Percentiles rank a stretch among this genome's conserved stretches.
Conservation (phyloP, 53 echinoderm and acorn worm species). For the Hippasteria phrygiana region DNA sequence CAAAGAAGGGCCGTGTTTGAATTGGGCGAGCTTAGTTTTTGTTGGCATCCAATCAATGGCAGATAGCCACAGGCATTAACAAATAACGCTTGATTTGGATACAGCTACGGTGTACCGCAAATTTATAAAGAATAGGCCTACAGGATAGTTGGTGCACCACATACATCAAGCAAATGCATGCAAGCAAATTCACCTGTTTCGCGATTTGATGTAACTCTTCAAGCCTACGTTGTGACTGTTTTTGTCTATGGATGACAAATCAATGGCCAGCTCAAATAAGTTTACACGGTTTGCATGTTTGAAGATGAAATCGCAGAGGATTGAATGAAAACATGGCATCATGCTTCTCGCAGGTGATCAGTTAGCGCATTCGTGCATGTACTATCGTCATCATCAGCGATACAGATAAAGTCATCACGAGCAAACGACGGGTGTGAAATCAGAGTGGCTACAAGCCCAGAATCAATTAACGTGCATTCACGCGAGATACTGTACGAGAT, state of each 20-base stretch:
- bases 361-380: conserved; percentile 1
- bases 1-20: too few species aligned
- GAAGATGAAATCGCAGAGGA: not conserved
- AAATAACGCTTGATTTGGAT: too few species aligned
- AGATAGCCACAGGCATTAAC: too few species aligned
- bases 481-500: conserved; percentile 41
- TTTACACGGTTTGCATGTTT: not conserved
- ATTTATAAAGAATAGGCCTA: too few species aligned
- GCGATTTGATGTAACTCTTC: too few species aligned
- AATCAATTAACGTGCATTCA: conserved; percentile 60
- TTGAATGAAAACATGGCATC: not conserved
- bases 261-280: not conserved
- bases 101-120: too few species aligned
- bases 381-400: not conserved
- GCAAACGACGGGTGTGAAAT: conserved; percentile 30
- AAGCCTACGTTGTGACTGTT: not conserved
- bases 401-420: conserved; percentile 4
- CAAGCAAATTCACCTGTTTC: too few species aligned
- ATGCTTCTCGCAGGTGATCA: not conserved
- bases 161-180: too few species aligned
- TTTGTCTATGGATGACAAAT: not conserved
- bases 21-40: too few species aligned
- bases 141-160: too few species aligned
- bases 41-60: too few species aligned
- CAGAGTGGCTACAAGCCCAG: conserved; percentile 15